A percentile compares a stretch with the other conserved stretches of the same genome.
phyloP scores from a whole-genome alignment of 2,113 vertebrate species.

The Anoura caudifer region DNA sequence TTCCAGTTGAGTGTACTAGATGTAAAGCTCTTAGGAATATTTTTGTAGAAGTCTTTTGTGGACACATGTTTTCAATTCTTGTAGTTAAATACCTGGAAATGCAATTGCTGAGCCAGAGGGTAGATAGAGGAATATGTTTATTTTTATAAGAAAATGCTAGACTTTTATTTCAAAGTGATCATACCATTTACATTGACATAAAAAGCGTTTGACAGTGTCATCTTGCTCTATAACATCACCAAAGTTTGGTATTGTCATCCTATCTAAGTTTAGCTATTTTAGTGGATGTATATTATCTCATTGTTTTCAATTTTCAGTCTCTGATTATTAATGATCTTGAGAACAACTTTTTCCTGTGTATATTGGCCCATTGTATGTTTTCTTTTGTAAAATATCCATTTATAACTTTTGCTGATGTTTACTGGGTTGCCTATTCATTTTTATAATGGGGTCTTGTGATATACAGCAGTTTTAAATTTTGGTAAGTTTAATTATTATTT shows the following conservation, averaged over 20 bases:
- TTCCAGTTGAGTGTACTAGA: not conserved
- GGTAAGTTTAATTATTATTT: not conserved
- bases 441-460: not conserved
- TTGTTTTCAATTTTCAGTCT: not conserved
- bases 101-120: not conserved
- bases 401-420: not conserved
- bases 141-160: not conserved
- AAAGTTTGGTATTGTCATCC: not conserved
- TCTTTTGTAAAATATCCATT: not conserved
- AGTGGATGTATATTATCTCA: not conserved
- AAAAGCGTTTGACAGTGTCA: not conserved
- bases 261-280: not conserved
- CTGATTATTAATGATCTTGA: not conserved
- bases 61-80: not conserved
- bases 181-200: not conserved
- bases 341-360: not conserved
- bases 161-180: not conserved
- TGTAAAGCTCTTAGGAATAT: not conserved
- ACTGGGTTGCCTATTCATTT: not conserved
- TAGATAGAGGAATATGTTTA: not conserved
- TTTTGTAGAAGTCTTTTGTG: not conserved
- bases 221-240: not conserved
- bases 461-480: not conserved
- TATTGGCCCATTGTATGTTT: not conserved
- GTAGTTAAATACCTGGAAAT: not conserved